phyloP scores from a whole-genome alignment of 92 coral and sea anemone species.

The Diadumene lineata region DNA sequence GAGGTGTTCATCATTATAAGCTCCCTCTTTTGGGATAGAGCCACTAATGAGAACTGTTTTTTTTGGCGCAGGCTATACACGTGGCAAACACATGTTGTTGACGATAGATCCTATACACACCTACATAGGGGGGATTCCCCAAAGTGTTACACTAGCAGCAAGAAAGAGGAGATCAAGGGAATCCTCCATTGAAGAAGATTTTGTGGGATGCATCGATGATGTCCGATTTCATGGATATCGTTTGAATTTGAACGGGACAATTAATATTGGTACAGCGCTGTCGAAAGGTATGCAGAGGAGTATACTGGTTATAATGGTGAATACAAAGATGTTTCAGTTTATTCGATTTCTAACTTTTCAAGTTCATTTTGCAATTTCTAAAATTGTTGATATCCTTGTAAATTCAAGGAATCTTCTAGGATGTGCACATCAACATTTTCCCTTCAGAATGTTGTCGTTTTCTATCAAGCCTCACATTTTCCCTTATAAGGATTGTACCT shows the following conservation, averaged over 20 bases:
- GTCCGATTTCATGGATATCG: constrained; percentile 71
- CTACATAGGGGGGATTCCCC: constrained; percentile 70
- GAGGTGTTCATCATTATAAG: too few species aligned
- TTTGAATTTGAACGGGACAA: constrained; percentile 57
- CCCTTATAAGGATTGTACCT: too few species aligned
- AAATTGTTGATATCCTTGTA: too few species aligned
- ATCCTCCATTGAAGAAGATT: constrained; percentile 38
- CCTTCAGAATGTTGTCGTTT: too few species aligned
- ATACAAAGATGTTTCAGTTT: too few species aligned
- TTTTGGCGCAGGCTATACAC: constrained; percentile 22
- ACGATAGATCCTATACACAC: constrained; percentile 69
- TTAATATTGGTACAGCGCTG: constrained; percentile 39
- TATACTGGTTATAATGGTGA: too few species aligned
- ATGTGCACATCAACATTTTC: too few species aligned
- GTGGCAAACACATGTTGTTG: constrained; percentile 50
- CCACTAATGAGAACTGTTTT: neutral
- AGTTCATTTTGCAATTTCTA: too few species aligned
- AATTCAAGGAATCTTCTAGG: too few species aligned
- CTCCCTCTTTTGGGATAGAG: too few species aligned
- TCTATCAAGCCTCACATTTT: too few species aligned
- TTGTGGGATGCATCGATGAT: constrained; percentile 90
- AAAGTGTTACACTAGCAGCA: constrained; percentile 7
- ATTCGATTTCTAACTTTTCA: too few species aligned
- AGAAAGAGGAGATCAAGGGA: constrained; percentile 43
- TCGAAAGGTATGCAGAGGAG: constrained; percentile 54